Evolutionary conservation across 2,888 invertebrate genomes (phyloP), one percentile per base, ranked within the genome.

Genomic region (Drosophila colorata): DNA sequence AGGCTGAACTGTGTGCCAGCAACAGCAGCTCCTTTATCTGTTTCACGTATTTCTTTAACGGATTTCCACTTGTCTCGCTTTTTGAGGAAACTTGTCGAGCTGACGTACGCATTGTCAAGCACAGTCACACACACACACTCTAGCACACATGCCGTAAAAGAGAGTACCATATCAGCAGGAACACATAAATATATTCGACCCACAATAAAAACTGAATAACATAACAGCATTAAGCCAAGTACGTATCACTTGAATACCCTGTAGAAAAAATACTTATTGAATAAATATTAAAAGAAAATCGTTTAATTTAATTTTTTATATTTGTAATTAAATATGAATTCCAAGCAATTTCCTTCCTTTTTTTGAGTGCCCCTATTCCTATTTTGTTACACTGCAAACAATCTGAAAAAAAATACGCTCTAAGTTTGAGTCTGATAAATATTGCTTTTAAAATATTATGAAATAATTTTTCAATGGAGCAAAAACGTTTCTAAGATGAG

Each of bases 21-120:
- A 53, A 43, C 65, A 53, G 59, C 59, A 57, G 47, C 55, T 80
- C 52, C 67, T 80, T 85, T 86, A 83, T 86, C 78, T 82, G 82
- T 79, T 82, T 69, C 74, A 78, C 80, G 83, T 72, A 78, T 86
- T 80, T 83, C 80, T 86, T 85, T 74, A 87, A 84, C 88, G 88
- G 78, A 86, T 86, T 85, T 85, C 79, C 87, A 86, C 88, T 86
- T 86, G 88, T 80, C 84, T 86, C 77, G 70, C 59, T 71, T 73
- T 85, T 80, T 74, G 71, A 86, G 78, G 68, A 74, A 88, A 84
- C 78, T 88, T 83, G 88, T 78, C 84, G 69, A 77, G 76, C 83
- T 78, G 75, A 69, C 74, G 60, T 73, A 67, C 75, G 60, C 75
- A 75, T 68, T 72, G 72, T 77, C 71, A 70, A 47, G 56, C 74